These are phyloP conservation scores for Pristionchus entomophagus DNA, from an alignment of 2,888 invertebrate species.

Conservation along the genomic window DNA sequence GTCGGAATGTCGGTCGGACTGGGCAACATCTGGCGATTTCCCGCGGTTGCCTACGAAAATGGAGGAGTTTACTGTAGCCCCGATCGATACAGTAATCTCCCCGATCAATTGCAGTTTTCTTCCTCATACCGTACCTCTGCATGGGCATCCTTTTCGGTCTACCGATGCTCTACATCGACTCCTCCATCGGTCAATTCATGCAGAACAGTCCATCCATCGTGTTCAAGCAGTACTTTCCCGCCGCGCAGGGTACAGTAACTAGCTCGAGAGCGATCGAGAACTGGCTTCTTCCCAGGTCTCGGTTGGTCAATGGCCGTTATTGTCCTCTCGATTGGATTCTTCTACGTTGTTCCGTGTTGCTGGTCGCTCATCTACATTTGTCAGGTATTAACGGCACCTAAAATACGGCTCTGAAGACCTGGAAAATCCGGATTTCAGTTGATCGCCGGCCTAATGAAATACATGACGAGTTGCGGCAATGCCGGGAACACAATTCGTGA, in stretches of 20 bases:
- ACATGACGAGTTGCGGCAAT: constrained; percentile 57
- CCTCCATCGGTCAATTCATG: constrained; percentile 41
- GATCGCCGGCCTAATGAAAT: constrained; percentile 11
- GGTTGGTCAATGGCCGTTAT: constrained; percentile 93
- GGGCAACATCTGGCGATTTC: constrained; percentile 10
- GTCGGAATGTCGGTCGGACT: not conserved
- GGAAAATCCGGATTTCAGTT: constrained; percentile 46
- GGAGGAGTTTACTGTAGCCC: not conserved
- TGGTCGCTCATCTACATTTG: constrained; percentile 68
- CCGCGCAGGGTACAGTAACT: not conserved
- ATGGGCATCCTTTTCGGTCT: constrained; percentile 45
- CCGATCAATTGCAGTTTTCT: constrained; percentile 49
- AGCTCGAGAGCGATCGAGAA: not conserved
- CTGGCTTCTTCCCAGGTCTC: constrained; percentile 79
- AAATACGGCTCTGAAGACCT: not conserved
- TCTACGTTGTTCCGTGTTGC: constrained; percentile 68
- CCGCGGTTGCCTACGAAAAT: not conserved
- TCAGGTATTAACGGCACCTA: not conserved
- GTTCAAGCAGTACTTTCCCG: constrained; percentile 34
- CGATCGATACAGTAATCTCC: not conserved
- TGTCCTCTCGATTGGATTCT: constrained; percentile 82
- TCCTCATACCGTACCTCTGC: constrained; percentile 46
- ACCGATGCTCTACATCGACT: constrained; percentile 47
- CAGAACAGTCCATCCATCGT: constrained; percentile 27
- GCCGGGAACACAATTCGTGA: constrained; percentile 53